phyloP scores from a whole-genome alignment of 2,113 vertebrate species.

The Psettodes erumei region DNA sequence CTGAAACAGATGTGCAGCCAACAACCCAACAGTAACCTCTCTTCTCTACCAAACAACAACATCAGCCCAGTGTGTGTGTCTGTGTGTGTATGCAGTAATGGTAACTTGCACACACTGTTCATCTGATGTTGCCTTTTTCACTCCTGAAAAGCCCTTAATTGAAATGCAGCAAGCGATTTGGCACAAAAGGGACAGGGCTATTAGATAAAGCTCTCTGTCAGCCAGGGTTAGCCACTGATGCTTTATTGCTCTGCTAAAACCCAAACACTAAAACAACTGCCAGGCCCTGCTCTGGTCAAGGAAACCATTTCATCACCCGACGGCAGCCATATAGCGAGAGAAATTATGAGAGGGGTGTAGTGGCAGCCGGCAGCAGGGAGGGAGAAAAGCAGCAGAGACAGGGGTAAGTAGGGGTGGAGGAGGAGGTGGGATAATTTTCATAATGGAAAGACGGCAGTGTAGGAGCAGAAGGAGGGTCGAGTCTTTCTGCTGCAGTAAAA shows the following conservation, averaged over 20 bases:
- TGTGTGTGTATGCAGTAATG: slow-evolving; percentile 9
- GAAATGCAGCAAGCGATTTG: slow-evolving; percentile 63
- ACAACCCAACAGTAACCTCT: neutral
- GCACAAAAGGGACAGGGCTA: slow-evolving; percentile 49
- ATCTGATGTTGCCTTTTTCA: slow-evolving; percentile 17
- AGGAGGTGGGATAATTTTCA: slow-evolving; percentile 49
- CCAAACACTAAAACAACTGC: slow-evolving; percentile 70
- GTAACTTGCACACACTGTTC: neutral
- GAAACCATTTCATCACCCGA: slow-evolving; percentile 71
- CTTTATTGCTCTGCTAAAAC: slow-evolving; percentile 70
- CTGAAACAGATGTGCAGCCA: neutral
- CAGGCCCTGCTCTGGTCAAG: slow-evolving; percentile 65
- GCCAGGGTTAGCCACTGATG: slow-evolving; percentile 48
- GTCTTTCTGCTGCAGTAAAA: slow-evolving; percentile 1
- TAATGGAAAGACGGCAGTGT: slow-evolving; percentile 41
- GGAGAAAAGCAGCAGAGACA: neutral
- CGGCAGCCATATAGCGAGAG: slow-evolving; percentile 58
- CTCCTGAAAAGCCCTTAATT: slow-evolving; percentile 54
- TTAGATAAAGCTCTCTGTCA: slow-evolving; percentile 65
- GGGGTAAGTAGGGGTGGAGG: neutral
- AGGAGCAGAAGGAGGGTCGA: neutral
- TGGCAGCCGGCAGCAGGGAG: slow-evolving; percentile 1
- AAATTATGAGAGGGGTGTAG: slow-evolving; percentile 49
- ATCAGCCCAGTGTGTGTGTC: slow-evolving; percentile 18
- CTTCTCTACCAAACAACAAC: neutral